Evolutionary conservation across 2,888 invertebrate genomes (phyloP), one percentile per base, ranked within the genome.

Genomic region (Gymnocheta viridis): DNA sequence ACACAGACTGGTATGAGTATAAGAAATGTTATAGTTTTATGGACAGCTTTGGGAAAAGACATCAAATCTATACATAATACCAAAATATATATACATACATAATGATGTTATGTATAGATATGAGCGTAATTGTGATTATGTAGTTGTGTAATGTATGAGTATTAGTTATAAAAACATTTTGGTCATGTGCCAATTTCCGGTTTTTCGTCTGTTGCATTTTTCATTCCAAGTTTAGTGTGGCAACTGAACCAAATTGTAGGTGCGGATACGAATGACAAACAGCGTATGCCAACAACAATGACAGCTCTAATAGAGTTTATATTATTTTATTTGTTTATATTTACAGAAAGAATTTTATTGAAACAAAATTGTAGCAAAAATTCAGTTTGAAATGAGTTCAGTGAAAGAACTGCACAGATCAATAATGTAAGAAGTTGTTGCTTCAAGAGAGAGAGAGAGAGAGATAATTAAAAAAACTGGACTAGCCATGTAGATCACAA

Each of bases 181-280:
- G 84, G 84, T 78, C 67, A 70, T 84, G 67, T 78, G 84, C 84
- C 84, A 84, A 84, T 78, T 69, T 84, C 81, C 77, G 83, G 84
- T 78, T 73, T 80, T 81, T 81, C 62, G 81, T 81, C 84, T 84
- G 84, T 81, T 84, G 84, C 84, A 84, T 81, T 78, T 72, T 80
- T 82, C 35, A 32, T 32, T 51, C 6, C 41, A 38, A 41, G 2
- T 64, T 64, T 58, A 70, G 35, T 58, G 41, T 58, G 41, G 49
- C 49, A 79, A 49, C 49, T 4, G 64, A 54, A 77, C 38, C 47
- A 78, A 83, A 72, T 69, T 76, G 69, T 81, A 76, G 81, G 74
- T 76, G 74, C 62, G 54, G 44, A 44, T 56, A 62, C 44, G 69
- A 76, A 47, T 44, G 32, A 38, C 22, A 17, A 41, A 44, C 35